Percentiles rank a stretch among this genome's conserved stretches.
Evolutionary conservation across 2,888 invertebrate genomes (phyloP).

Genomic region (Pachycephus smyrnensis): DNA sequence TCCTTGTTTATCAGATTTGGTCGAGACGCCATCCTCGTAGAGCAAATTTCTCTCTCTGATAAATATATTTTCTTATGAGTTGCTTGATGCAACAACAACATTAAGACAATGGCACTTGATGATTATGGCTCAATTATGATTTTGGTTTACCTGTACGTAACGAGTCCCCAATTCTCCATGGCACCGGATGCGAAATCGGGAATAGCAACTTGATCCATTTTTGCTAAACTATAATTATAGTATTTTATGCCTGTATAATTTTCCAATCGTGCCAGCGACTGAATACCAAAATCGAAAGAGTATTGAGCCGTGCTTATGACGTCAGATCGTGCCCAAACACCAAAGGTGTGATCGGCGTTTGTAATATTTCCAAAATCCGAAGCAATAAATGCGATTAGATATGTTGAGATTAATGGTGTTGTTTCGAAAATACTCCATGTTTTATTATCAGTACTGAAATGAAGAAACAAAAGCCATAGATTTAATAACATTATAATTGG

Average conservation of each 20-base stretch:
- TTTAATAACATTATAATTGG: neutral
- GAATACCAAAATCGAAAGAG: conserved; percentile 35
- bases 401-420: neutral
- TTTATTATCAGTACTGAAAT: conserved; percentile 26
- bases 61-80: neutral
- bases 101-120: neutral
- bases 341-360: neutral
- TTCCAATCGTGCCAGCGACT: conserved; percentile 69
- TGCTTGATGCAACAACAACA: no score
- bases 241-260: conserved; percentile 71
- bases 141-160: conserved; percentile 68
- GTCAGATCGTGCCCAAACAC: neutral
- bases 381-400: neutral
- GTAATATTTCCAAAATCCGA: neutral
- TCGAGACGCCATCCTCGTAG: conserved; percentile 17
- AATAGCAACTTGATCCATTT: conserved; percentile 96
- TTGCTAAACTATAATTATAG: conserved; percentile 81
- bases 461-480: neutral
- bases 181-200: conserved; percentile 96
- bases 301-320: neutral
- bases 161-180: conserved; percentile 97
- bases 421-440: conserved; percentile 32
- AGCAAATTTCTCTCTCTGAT: conserved; percentile 17
- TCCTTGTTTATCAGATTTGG: conserved; percentile 25
- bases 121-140: neutral